These are phyloP conservation scores for Odontophorus gujanensis DNA, from an alignment of 2,113 vertebrate genomes.

Conservation along the genomic window DNA sequence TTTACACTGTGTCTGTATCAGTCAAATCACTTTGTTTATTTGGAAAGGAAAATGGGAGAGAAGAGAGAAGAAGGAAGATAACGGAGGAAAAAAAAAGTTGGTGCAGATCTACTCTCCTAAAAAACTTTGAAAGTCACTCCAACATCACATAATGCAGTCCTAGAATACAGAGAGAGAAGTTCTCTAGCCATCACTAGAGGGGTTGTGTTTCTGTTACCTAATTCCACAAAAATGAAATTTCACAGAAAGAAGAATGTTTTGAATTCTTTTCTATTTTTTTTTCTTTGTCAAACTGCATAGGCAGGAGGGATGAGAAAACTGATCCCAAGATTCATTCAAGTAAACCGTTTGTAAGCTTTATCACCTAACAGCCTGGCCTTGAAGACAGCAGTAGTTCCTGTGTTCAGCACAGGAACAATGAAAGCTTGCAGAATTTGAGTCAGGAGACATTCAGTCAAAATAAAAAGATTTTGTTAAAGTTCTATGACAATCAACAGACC, in stretches of 20 bases:
- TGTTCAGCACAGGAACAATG: not conserved
- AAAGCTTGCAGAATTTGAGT: not conserved
- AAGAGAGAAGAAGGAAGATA: not conserved
- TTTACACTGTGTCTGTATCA: not conserved
- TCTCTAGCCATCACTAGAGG: not conserved
- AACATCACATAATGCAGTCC: not conserved
- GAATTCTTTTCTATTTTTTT: not conserved
- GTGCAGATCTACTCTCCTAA: not conserved
- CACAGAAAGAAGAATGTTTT: not conserved
- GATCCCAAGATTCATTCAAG: not conserved
- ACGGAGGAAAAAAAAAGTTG: not conserved
- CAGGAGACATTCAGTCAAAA: not conserved
- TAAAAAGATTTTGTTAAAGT: not conserved
- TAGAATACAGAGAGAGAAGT: not conserved
- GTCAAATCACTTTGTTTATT: not conserved
- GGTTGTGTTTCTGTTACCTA: accelerated
- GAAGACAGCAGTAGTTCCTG: not conserved
- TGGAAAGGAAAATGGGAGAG: not conserved
- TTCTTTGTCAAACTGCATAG: not conserved
- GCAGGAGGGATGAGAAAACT: not conserved
- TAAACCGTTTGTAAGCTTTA: not conserved
- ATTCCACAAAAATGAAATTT: not conserved
- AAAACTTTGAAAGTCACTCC: not conserved
- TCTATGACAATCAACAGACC: not conserved
- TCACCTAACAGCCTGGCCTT: not conserved